These are phyloP conservation scores for Thymelicus lineola DNA, from an alignment of 2,888 invertebrate genomes.

Conservation along the genomic window DNA sequence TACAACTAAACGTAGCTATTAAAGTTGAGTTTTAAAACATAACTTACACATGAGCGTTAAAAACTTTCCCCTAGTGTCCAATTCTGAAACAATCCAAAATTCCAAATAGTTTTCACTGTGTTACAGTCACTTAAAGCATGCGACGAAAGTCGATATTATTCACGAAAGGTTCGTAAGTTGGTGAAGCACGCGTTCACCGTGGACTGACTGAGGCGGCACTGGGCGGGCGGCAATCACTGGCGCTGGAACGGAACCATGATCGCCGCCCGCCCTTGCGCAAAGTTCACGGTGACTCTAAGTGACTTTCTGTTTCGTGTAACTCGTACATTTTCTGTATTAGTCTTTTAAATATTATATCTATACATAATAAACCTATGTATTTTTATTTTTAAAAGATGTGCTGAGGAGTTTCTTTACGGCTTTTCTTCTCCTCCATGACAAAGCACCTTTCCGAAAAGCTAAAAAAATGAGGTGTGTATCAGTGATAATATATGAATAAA, in stretches of 20 bases:
- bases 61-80: neutral
- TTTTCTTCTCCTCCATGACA: no score
- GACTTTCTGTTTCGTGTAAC: conserved; percentile 58
- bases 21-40: neutral
- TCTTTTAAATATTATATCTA: no score
- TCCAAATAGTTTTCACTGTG: conserved; percentile 13
- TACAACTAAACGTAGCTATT: neutral
- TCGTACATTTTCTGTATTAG: conserved; percentile 10
- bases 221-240: conserved; percentile 66
- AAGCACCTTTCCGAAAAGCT: no score
- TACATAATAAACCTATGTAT: no score
- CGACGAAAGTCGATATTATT: conserved; percentile 53
- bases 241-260: conserved; percentile 37
- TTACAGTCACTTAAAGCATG: conserved; percentile 22
- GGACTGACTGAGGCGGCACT: conserved; percentile 75
- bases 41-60: conserved; percentile 3
- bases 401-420: no score
- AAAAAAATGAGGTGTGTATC: no score
- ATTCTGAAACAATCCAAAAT: neutral
- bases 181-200: conserved; percentile 60
- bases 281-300: conserved; percentile 75
- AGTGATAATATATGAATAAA: no score
- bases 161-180: conserved; percentile 50
- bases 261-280: conserved; percentile 65
- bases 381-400: no score